A percentile compares a stretch with the other conserved stretches of the same genome.
These are phyloP conservation scores for Rallus limicola DNA, from an alignment of 2,113 vertebrate genomes.

Conservation along the genomic window DNA sequence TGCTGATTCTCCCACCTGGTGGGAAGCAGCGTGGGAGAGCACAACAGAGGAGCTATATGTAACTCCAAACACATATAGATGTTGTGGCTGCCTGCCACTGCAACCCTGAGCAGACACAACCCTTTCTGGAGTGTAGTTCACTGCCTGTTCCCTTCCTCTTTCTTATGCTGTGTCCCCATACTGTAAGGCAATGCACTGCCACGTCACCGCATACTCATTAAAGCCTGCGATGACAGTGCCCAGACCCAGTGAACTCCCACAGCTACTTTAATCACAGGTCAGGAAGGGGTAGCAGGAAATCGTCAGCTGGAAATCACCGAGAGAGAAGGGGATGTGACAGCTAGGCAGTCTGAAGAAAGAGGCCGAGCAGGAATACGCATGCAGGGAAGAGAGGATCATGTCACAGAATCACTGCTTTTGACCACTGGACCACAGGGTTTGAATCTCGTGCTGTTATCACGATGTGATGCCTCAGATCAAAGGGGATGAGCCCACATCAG, in stretches of 20 bases:
- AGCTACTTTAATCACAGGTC: not conserved
- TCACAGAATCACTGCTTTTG: not conserved
- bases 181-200: not conserved
- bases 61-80: not conserved
- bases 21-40: not conserved
- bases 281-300: not conserved
- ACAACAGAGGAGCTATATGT: rapidly evolving
- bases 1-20: not conserved
- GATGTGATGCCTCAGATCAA: not conserved
- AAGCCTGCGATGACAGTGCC: not conserved
- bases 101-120: not conserved
- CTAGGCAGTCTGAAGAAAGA: not conserved
- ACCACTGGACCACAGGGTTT: not conserved
- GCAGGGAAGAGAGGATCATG: not conserved
- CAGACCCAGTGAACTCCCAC: not conserved
- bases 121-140: not conserved
- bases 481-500: not conserved
- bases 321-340: not conserved
- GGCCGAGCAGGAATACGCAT: not conserved
- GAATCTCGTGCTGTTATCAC: not conserved
- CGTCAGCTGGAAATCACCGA: not conserved
- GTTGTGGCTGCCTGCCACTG: not conserved
- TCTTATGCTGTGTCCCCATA: not conserved
- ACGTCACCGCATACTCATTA: not conserved
- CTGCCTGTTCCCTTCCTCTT: not conserved